Conservation (phyloP, 1,140 invertebrate species). For the Lordiphosa mommai region DNA sequence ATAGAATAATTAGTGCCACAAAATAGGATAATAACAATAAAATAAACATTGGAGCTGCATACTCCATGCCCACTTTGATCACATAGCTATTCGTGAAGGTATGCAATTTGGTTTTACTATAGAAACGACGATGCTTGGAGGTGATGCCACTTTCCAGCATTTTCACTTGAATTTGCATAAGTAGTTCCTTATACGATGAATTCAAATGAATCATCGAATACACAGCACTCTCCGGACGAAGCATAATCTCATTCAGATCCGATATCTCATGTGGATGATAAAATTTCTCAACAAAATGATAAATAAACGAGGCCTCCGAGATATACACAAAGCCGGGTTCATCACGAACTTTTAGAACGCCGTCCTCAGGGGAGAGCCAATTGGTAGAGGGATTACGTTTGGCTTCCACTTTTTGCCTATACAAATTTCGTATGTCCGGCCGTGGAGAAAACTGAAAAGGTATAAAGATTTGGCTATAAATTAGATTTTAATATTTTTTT, state of each 20-base stretch:
- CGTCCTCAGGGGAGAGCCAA: conserved; percentile 48
- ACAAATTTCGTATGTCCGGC: conserved; percentile 50
- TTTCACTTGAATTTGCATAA: conserved; percentile 40
- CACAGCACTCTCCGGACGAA: conserved; percentile 52
- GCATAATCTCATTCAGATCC: conserved; percentile 64
- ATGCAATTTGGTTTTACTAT: conserved; percentile 50
- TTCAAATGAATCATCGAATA: conserved; percentile 47
- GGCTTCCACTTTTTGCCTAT: conserved; percentile 51
- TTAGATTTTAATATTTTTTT: too few species aligned
- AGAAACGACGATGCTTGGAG: conserved; percentile 48
- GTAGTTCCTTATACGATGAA: conserved; percentile 58
- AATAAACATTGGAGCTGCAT: conserved; percentile 64
- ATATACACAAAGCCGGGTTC: conserved; percentile 66
- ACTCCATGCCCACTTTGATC: conserved; percentile 74
- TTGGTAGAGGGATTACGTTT: conserved; percentile 36
- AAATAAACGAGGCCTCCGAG: conserved; percentile 60
- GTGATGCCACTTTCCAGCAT: conserved; percentile 62
- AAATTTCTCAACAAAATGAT: conserved; percentile 53
- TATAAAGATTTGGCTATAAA: background rate
- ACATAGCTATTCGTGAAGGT: conserved; percentile 65
- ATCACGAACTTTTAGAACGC: conserved; percentile 53
- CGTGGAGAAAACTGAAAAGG: conserved; percentile 38
- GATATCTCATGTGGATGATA: conserved; percentile 70
- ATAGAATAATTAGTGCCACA: conserved; percentile 37
- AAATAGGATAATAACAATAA: conserved; percentile 41